A percentile compares a stretch with the other conserved stretches of the same genome.
phyloP scores from a whole-genome alignment of 23 tunicate species.

The Ciona savignyi region DNA sequence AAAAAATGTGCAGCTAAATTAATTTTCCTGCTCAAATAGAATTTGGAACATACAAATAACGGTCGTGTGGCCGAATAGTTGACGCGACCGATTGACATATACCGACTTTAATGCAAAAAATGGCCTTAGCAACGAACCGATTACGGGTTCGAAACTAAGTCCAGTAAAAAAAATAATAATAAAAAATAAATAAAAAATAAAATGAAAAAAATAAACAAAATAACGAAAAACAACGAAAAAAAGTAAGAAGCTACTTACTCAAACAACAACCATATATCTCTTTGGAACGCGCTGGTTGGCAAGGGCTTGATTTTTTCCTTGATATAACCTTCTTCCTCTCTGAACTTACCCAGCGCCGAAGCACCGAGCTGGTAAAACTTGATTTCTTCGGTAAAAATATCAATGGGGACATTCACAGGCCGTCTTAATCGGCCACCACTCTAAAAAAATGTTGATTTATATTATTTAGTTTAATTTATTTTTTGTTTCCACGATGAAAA shows the following conservation, averaged over 20 bases:
- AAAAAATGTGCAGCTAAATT: too few relatives aligned
- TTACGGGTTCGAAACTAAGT: too few relatives aligned
- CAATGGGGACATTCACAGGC: slow-evolving; percentile 92
- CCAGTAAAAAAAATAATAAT: too few relatives aligned
- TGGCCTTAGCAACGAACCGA: neutral
- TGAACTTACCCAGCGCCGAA: slow-evolving; percentile 68
- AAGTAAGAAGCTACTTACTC: slow-evolving; percentile 49
- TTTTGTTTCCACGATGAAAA: too few relatives aligned
- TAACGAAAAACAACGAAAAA: neutral
- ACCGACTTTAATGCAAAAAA: too few relatives aligned
- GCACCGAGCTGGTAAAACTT: slow-evolving; percentile 94
- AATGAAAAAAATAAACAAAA: neutral
- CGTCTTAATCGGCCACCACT: slow-evolving; percentile 88
- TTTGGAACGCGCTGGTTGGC: slow-evolving; percentile 51
- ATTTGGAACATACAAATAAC: too few relatives aligned
- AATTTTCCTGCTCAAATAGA: too few relatives aligned
- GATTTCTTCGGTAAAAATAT: slow-evolving; percentile 86
- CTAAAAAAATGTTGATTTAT: too few relatives aligned
- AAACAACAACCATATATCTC: slow-evolving; percentile 81
- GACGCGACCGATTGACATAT: too few relatives aligned
- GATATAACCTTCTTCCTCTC: slow-evolving; percentile 93
- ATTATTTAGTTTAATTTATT: too few relatives aligned
- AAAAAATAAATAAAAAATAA: too few relatives aligned
- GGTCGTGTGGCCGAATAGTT: too few relatives aligned
- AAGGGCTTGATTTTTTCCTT: slow-evolving; percentile 71